Base-by-base conservation (phyloP, 2,888 invertebrate species). In the Agonopterix arenella region DNA sequence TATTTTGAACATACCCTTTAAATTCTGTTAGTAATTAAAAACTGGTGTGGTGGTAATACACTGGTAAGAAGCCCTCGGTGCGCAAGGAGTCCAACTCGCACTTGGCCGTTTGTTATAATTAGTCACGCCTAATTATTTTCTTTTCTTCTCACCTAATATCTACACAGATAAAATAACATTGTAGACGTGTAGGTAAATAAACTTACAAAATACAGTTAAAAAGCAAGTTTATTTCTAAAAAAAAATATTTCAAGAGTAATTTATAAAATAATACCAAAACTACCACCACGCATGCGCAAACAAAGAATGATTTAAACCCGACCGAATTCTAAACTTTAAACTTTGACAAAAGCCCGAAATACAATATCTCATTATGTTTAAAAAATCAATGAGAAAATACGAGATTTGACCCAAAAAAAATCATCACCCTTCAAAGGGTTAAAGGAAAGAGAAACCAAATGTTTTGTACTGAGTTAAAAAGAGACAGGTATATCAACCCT, bases 341-440 rank as follows among this genome's bases (percentile, higher is more conserved):
- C 55, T 58, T 54, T 53, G 62, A 73, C 70, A 79, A 79, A 78
- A 72, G 73, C 59, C 63, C 72, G 78, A 68, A 80, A 82, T 70
- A 89, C 84, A 88, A 88, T 89, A 84, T 84, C 84, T 86, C 84
- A 84, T 88, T 89, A 84, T 76, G 62, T 67, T 59, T 56, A 77
- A 80, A 78, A 78, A 74, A 67, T 71, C 74, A 82, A 84, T 75
- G 78, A 78, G 80, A 84, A 88, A 85, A 84, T 76, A 80, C 73
- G 69, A 80, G 81, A 86, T 85, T 85, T 83, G 73, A 78, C 80
- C 84, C 78, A 80, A 86, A 88, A 83, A n/a, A 83, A 82, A 76
- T 56, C 75, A 73, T 83, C 80, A 79, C 71, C 61, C 58, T 57
- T 70, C 61, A 83, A 86, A 84, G 84, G 84, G 85, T 84, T 84